These are phyloP conservation scores for Phengaris alcon DNA, from an alignment of 2,888 invertebrate species.

Conservation along the genomic window DNA sequence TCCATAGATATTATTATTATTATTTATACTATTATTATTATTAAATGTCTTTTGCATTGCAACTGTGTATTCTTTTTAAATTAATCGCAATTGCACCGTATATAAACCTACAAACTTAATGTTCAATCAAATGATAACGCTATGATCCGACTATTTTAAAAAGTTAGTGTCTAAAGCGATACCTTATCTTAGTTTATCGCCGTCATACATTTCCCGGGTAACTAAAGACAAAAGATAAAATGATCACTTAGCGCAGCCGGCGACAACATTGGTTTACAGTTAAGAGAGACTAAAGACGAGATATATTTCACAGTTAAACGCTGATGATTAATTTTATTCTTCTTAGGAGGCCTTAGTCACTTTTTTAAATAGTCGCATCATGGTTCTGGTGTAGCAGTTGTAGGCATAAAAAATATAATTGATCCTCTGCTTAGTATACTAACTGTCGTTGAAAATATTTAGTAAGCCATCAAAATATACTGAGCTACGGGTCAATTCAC, in stretches of 20 bases:
- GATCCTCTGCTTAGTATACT: no score
- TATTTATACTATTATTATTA: no score
- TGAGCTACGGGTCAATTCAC: no score
- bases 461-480: no score
- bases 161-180: slow-evolving; percentile 22
- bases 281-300: slow-evolving; percentile 1
- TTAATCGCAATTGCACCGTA: neutral
- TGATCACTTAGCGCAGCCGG: slow-evolving; percentile 19
- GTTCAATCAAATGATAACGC: slow-evolving; percentile 8
- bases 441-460: no score
- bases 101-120: neutral
- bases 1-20: no score
- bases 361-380: no score
- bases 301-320: neutral
- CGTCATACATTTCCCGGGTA: slow-evolving; percentile 26
- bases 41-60: no score
- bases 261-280: slow-evolving; percentile 19
- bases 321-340: no score
- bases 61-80: neutral
- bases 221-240: slow-evolving; percentile 27
- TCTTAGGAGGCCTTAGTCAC: no score
- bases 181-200: slow-evolving; percentile 25
- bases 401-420: no score
- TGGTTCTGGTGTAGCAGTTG: no score
- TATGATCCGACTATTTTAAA: slow-evolving; percentile 25